Evolutionary conservation across 2,113 vertebrate genomes (phyloP), one percentile per base, ranked within the genome.

Genomic region (Nanger granti): DNA sequence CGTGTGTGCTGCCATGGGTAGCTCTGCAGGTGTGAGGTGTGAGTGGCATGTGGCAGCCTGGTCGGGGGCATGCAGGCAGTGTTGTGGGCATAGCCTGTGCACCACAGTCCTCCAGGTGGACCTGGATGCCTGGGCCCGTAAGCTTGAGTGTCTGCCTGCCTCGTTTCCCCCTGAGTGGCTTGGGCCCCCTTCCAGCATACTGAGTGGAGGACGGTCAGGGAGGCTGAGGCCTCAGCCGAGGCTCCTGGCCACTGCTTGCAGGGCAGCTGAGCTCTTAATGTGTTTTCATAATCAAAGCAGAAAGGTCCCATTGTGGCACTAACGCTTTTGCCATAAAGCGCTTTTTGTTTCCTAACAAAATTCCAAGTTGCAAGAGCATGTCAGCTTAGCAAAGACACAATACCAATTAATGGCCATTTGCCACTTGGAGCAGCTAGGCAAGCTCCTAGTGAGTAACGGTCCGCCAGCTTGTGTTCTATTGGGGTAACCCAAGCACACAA

Each of bases 281-380:
- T 97, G 95, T 97, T 97, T 98, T 97, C 94, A 91, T 92, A 97
- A 96, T 95, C 92, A 96, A 96, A 91, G 96, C 96, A 97, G 96
- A 98, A 98, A 97, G 97, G 94, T 95, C 96, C 97, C 94, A 97
- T 98, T 98, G 98, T 98, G 95, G 95, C 59, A 22, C 90, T 41
- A 29, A 96, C 2, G 87, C 94, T 76, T 82, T 95, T 91, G 84
- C 91, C 86, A 98, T 97, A 97, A 98, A 98, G 98, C 86, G 3
- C 89, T 95, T 97, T 97, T 98, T 98, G 97, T 98, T 98, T 95
- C 85, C 88, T 87, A 96, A 91, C 92, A 97, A 95, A 96, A 97
- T 98, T 96, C 97, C 95, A 96, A 96, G 96, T 98, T 96, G 94
- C 91, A 96, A 60, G 96, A 97, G 95, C 96, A 95, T 97, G 97